A percentile compares a stretch with the other conserved stretches of the same genome.
phyloP scores from a whole-genome alignment of 2,113 vertebrate genomes.

The Cynocephalus volans region DNA sequence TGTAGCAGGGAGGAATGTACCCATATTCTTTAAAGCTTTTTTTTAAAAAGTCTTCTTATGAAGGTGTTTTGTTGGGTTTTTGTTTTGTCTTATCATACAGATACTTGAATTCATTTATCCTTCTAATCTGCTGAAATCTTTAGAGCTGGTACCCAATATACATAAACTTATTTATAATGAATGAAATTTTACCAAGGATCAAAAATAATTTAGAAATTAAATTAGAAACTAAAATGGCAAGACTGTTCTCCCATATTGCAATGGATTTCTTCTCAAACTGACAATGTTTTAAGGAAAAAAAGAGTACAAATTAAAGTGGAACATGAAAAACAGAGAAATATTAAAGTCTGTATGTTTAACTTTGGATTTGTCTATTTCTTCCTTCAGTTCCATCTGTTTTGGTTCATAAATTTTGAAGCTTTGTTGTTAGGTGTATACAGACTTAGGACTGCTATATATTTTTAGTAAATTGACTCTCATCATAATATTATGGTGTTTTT shows the following conservation, averaged over 20 bases:
- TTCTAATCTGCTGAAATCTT: background rate
- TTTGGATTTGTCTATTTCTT: background rate
- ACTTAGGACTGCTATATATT: background rate
- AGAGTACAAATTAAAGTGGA: background rate
- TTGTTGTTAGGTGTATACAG: background rate
- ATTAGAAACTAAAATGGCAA: background rate
- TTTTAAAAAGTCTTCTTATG: background rate
- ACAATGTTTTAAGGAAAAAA: background rate
- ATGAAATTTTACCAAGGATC: background rate
- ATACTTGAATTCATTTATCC: background rate
- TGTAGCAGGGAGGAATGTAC: background rate
- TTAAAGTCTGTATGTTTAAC: background rate
- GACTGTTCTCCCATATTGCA: background rate
- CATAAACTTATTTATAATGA: background rate
- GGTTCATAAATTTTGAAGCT: background rate
- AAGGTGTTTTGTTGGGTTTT: background rate
- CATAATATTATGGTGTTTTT: background rate
- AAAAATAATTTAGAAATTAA: background rate
- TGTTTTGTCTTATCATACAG: background rate
- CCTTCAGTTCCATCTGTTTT: background rate
- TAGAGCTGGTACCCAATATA: background rate
- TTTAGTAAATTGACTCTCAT: background rate
- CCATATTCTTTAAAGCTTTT: background rate
- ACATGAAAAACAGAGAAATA: background rate
- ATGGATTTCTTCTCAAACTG: background rate